phyloP scores from a whole-genome alignment of 1,140 invertebrate species.

The Ips typographus region DNA sequence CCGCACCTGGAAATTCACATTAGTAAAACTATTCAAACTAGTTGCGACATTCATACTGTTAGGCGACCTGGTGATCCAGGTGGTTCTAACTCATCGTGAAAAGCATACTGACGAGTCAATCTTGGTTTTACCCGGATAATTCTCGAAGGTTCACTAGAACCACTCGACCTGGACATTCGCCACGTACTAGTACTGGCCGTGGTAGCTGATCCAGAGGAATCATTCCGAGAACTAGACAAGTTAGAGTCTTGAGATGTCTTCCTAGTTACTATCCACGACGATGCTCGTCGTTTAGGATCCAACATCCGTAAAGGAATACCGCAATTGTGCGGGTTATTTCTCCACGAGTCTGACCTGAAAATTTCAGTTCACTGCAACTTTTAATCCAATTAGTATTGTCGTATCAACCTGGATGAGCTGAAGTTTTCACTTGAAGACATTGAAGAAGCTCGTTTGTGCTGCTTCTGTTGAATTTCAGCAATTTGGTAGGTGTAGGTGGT shows the following conservation, averaged over 20 bases:
- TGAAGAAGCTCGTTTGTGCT: conserved; percentile 74
- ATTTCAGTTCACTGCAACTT: conserved; percentile 41
- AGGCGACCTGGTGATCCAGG: conserved; percentile 62
- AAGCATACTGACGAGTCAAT: conserved; percentile 73
- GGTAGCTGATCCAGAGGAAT: conserved; percentile 80
- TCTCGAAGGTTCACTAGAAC: conserved; percentile 55
- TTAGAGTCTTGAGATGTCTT: conserved; percentile 91
- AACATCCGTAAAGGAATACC: conserved; percentile 72
- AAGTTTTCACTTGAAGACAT: conserved; percentile 89
- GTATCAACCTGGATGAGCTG: conserved; percentile 68
- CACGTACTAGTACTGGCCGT: conserved; percentile 85
- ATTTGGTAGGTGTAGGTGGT: conserved; percentile 79
- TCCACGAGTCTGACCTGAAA: conserved; percentile 76
- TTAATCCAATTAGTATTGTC: not conserved
- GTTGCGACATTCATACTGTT: conserved; percentile 52
- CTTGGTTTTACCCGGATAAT: conserved; percentile 60
- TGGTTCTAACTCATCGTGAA: conserved; percentile 67
- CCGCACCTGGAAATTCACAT: conserved; percentile 55
- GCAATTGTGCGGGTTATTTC: conserved; percentile 67
- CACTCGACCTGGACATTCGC: conserved; percentile 77
- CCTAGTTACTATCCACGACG: conserved; percentile 83
- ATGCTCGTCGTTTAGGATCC: conserved; percentile 74
- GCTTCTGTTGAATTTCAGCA: conserved; percentile 75
- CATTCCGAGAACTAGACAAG: conserved; percentile 81
- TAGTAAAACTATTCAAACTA: not conserved